phyloP scores from a whole-genome alignment of 2,888 invertebrate genomes.

The Cremastobaeus sp. region DNA sequence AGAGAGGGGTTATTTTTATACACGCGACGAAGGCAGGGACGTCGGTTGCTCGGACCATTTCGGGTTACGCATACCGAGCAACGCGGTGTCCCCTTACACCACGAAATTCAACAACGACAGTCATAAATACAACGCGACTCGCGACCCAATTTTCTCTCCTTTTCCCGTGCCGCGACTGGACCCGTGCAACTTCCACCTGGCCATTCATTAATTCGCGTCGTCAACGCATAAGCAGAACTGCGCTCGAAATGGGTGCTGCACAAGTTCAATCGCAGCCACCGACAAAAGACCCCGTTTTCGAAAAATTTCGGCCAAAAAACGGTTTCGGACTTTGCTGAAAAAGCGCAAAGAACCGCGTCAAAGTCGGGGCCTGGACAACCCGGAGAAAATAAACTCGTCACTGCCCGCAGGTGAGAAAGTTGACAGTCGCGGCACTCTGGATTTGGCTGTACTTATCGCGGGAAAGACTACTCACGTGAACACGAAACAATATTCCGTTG shows the following conservation, averaged over 20 bases:
- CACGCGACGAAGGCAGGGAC: constrained; percentile 63
- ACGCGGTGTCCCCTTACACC: constrained; percentile 66
- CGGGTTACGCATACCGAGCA: constrained; percentile 73
- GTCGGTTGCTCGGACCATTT: constrained; percentile 73
- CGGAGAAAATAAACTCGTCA: no score
- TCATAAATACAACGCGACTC: constrained; percentile 16
- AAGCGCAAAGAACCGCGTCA: no score
- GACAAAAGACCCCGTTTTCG: no score
- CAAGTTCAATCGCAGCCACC: no score
- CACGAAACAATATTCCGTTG: constrained; percentile 46
- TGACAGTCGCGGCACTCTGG: no score
- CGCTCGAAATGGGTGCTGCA: no score
- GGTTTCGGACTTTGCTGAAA: no score
- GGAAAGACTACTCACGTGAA: constrained; percentile 51
- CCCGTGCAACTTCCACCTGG: not conserved
- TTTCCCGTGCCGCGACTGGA: not conserved
- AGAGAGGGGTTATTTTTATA: constrained; percentile 75
- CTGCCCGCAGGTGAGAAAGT: no score
- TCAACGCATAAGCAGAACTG: no score
- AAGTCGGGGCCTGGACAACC: no score
- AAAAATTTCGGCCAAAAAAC: no score
- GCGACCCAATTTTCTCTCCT: constrained; percentile 11
- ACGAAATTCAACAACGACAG: constrained; percentile 33
- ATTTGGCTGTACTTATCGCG: not conserved
- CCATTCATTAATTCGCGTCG: no score